Base-by-base conservation (phyloP, 1,140 invertebrate species). In the Orussus abietinus region DNA sequence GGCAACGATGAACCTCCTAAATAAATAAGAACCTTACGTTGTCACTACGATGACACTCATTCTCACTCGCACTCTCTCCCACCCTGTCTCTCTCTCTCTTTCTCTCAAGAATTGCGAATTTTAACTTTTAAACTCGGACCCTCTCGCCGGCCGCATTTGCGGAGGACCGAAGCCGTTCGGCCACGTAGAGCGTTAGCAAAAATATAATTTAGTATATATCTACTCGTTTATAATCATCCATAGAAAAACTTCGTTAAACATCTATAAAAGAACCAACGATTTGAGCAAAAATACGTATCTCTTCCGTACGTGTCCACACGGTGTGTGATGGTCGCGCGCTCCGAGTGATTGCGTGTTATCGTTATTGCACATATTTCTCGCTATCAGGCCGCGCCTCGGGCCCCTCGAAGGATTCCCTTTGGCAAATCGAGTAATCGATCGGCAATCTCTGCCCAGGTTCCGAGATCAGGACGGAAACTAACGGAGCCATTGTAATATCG, bases 231-330 rank as follows among this genome's bases (percentile, higher is more conserved):
- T 55, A 57, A 47, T 63, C 55, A 46, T 55, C 25, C 34, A 55
- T 62, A 51, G 57, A 57, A 56, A 59, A 67, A 66, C 59, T 59
- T 60, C 64, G 35, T 47, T 72, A 68, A 67, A 66, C 69, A 69
- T 69, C 59, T 70, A 59, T 61, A 62, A 62, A 66, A 64, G 61
- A 69, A 67, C 64, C 56, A 72, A 69, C 63, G 62, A 69, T 67
- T 69, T 66, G 60, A 67, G 64, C 64, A 66, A 68, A n/a, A n/a
- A 58, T 59, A 63, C 56, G 53, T 65, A 54, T 52, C 31, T 41
- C 28, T 5, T 21, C 13, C 15, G 21, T 15, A 33, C 9, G n/a
- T n/a, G n/a, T n/a, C n/a, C n/a, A n/a, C n/a, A n/a, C n/a, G n/a
- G n/a, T n/a, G n/a, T n/a, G n/a, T n/a, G n/a, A n/a, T n/a, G n/a